Evolutionary conservation across 2,113 vertebrate genomes (phyloP), one percentile per base, ranked within the genome.

Genomic region (Fukomys damarensis): DNA sequence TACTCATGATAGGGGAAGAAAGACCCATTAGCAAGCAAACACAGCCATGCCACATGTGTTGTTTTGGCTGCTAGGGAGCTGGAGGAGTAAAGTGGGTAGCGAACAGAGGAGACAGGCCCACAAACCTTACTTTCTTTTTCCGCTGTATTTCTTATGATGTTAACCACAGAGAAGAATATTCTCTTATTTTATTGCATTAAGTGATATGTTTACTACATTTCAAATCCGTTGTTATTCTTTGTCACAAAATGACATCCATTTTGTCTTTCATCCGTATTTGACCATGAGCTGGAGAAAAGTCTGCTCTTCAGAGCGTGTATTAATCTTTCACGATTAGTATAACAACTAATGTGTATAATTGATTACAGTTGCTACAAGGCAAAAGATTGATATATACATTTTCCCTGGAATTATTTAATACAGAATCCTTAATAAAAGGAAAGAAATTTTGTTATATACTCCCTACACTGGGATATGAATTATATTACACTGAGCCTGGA

Each of bases 341-440:
- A 97, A 96, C 58, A 97, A 93, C 95, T 98, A 98, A 98, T 98
- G 96, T 58, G 35, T 94, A 49, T 98, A 98, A 98, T 98, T 98
- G 97, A 98, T 98, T 98, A 98, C 74, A 98, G 70, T 86, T 98
- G 97, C 97, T 98, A 96, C 97, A 96, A 82, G 98, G 98, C 97
- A 98, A 97, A 98, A 97, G 96, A 98, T 96, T 98, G 74, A 98
- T 65, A 11, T 96, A 97, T 97, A 88, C 52, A 98, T 98, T 98
- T 98, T 97, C 98, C 96, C 98, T 98, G 95, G 96, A 92, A 70
- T 97, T 98, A 92, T 96, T 96, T 98, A 98, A 98, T 97, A 98
- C 83, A 97, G 14, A 66, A 82, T 93, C 66, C 86, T 98, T 98
- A 98, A 98, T 68, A 72, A 98, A 97, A 98, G 96, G 98, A 94